Evolutionary conservation across 1,140 invertebrate species (phyloP).

Genomic region (Drosophila lowei): DNA sequence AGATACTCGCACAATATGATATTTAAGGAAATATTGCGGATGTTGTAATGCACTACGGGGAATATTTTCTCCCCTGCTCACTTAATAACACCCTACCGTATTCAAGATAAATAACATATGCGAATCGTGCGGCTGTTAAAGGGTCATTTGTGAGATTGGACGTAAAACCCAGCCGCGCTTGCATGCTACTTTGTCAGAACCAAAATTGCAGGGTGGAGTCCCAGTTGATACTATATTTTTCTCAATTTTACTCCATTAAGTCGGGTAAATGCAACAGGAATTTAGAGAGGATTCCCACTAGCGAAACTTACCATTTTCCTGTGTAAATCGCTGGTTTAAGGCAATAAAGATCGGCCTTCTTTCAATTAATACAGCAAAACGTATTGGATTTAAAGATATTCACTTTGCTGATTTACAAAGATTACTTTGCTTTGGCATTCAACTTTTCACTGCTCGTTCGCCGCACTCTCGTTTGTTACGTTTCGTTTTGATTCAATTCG

Average conservation of each 20-base stretch:
- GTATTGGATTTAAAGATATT: slow-evolving; percentile 10
- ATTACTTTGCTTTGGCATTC: slow-evolving; percentile 19
- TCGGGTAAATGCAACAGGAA: not conserved
- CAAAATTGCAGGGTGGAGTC: slow-evolving; percentile 27
- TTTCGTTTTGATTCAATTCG: not conserved
- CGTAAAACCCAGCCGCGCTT: slow-evolving; percentile 31
- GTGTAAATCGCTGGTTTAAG: slow-evolving; percentile 4
- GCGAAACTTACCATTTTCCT: slow-evolving; percentile 59
- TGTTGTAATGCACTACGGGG: slow-evolving; percentile 10
- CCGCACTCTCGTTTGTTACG: slow-evolving; percentile 25
- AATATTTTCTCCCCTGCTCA: not conserved
- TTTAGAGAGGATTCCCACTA: not conserved
- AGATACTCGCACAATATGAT: slow-evolving; percentile 1
- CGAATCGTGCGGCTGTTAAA: slow-evolving; percentile 23
- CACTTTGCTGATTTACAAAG: slow-evolving; percentile 48
- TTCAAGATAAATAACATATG: slow-evolving; percentile 2
- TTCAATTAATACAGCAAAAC: slow-evolving; percentile 9
- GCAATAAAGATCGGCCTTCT: slow-evolving; percentile 14
- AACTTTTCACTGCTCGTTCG: slow-evolving; percentile 27
- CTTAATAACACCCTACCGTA: slow-evolving; percentile 28
- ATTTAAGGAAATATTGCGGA: slow-evolving; percentile 10
- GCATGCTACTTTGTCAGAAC: slow-evolving; percentile 22
- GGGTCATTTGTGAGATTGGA: slow-evolving; percentile 37
- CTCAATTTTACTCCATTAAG: slow-evolving; percentile 18
- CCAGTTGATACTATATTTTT: slow-evolving; percentile 3